Evolutionary conservation across 2,797 vertebrate species (phyloP), one percentile per base, ranked within the genome.

Genomic region (Odontamblyopus lacepedii): DNA sequence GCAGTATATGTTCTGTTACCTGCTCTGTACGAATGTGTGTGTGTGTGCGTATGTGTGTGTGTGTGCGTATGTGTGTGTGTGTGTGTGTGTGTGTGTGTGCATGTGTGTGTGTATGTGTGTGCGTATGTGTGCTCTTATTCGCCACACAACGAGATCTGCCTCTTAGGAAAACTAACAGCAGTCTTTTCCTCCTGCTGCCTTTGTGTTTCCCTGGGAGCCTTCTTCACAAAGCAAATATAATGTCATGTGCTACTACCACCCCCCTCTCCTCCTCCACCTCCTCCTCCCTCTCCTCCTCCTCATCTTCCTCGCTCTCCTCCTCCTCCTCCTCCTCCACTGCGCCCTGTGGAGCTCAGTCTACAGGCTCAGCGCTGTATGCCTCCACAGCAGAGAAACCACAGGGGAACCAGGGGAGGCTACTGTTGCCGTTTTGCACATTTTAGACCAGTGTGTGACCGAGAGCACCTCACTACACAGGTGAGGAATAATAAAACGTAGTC

Each of bases 131-230:
- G 71, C 62, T 63, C n/a, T 15, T 56, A 73, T 73, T 72, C 63
- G 65, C 77, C 83, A 70, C 82, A 78, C 73, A 74, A 72, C 62
- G 11, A 29, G 26, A 2, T 30, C 51, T 80, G 70, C 69, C 83
- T 84, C 68, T 85, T 73, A 84, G 71, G 73, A 86, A 92, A 92
- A 88, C 84, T 88, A 90, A 89, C 86, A 87, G 75, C 76, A 44
- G 67, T 76, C 71, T 77, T 71, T 60, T 73, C 75, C 71, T 75
- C 70, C 73, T 77, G 18, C 29, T 80, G 75, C 69, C 65, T 76
- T 79, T 70, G 69, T 72, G 63, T 72, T 78, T 88, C 83, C 87
- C 81, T 75, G 3, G 72, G 81, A 83, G 79, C 44, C 71, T 85
- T 78, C 72, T 85, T 88, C 76, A 80, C 79, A 78, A 81, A 87